These are phyloP conservation scores for Hermaeophaga mercurialis DNA, from an alignment of 2,888 invertebrate species.

Conservation along the genomic window DNA sequence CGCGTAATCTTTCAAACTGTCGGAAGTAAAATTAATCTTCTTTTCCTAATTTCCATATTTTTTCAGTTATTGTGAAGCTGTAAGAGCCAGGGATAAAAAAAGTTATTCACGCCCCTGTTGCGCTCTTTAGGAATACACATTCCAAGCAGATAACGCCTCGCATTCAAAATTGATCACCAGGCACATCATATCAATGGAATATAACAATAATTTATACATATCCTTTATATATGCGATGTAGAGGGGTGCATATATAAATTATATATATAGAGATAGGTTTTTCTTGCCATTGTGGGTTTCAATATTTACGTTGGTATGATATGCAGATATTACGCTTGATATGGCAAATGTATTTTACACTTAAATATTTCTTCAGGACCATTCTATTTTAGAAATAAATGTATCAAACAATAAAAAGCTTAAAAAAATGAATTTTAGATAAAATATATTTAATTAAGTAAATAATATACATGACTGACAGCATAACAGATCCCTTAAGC, in stretches of 20 bases:
- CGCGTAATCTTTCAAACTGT: too few species aligned
- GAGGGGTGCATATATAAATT: conserved; percentile 47
- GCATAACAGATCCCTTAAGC: too few species aligned
- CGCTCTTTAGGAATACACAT: conserved; percentile 4
- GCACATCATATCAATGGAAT: conserved; percentile 40
- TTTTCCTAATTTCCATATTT: not conserved
- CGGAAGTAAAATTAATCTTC: too few species aligned
- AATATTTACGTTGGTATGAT: conserved; percentile 21
- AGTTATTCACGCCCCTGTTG: not conserved
- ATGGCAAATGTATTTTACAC: conserved; percentile 13
- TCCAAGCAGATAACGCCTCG: conserved; percentile 8
- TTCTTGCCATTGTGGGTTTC: conserved; percentile 13
- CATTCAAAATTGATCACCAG: conserved; percentile 21
- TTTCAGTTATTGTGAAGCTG: not conserved
- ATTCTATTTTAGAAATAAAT: too few species aligned
- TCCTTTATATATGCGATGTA: conserved; percentile 39
- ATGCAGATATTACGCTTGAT: conserved; percentile 16
- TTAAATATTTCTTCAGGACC: not conserved
- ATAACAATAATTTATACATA: conserved; percentile 43
- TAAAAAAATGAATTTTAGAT: too few species aligned
- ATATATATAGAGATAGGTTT: conserved; percentile 36
- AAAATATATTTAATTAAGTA: too few species aligned
- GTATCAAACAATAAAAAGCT: too few species aligned
- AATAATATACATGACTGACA: too few species aligned
- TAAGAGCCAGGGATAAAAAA: not conserved